These are phyloP conservation scores for Mythimna albipuncta DNA, from an alignment of 2,888 invertebrate genomes.

Conservation along the genomic window DNA sequence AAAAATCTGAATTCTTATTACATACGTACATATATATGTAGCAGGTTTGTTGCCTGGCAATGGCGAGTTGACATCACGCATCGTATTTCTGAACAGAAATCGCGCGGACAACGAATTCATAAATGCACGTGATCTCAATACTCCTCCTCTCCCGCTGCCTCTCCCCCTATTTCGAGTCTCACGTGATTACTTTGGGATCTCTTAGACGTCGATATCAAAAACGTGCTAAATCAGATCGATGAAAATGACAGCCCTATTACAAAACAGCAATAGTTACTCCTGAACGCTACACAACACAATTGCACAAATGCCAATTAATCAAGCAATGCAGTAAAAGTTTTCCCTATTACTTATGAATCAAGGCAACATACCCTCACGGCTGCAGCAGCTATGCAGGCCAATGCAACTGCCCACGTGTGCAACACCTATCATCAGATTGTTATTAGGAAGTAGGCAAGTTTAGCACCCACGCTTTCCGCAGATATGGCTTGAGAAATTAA, in stretches of 20 bases:
- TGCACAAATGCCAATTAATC: constrained; percentile 45
- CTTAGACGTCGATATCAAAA: neutral
- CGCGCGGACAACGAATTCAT: too few species aligned
- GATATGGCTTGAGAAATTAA: constrained; percentile 84
- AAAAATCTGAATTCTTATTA: too few species aligned
- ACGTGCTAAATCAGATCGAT: neutral
- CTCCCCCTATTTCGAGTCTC: too few species aligned
- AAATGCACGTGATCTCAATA: too few species aligned
- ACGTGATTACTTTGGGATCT: too few species aligned
- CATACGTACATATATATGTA: too few species aligned
- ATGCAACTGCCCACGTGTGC: constrained; percentile 82
- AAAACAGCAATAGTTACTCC: neutral
- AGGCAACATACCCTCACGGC: constrained; percentile 60
- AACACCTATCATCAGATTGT: constrained; percentile 74
- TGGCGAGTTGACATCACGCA: too few species aligned
- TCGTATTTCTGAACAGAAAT: too few species aligned
- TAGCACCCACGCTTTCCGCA: constrained; percentile 76
- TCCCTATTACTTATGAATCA: constrained; percentile 58
- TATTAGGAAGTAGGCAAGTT: constrained; percentile 82
- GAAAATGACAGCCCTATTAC: neutral
- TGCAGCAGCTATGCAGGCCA: constrained; percentile 77
- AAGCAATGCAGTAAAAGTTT: constrained; percentile 45
- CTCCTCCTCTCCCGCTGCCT: too few species aligned
- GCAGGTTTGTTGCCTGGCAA: too few species aligned
- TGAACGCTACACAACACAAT: constrained; percentile 3